These are phyloP conservation scores for Timandra comae DNA, from an alignment of 2,888 invertebrate species.

Conservation along the genomic window DNA sequence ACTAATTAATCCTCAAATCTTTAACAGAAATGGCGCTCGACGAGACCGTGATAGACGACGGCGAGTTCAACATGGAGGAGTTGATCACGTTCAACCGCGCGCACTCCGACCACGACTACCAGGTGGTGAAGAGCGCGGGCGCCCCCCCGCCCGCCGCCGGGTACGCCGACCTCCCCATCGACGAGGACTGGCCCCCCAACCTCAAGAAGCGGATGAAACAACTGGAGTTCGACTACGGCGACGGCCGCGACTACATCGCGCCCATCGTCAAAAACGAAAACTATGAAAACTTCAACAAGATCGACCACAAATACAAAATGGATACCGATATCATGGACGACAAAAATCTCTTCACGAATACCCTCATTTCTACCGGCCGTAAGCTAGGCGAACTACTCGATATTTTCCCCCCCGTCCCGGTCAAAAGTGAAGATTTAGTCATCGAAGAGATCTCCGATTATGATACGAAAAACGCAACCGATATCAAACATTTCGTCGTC, in stretches of 20 bases:
- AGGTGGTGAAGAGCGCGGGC: conserved; percentile 52
- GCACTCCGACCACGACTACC: conserved; percentile 70
- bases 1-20: conserved; percentile 5
- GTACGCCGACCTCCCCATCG: conserved; percentile 76
- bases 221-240: conserved; percentile 57
- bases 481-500: conserved; percentile 61
- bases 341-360: conserved; percentile 44
- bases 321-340: conserved; percentile 35
- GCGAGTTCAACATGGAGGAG: conserved; percentile 79
- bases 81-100: conserved; percentile 74
- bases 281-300: conserved; percentile 50
- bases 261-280: conserved; percentile 63
- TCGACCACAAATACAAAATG: conserved; percentile 38
- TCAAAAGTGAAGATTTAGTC: conserved; percentile 58
- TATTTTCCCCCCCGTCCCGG: conserved; percentile 53
- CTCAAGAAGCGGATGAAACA: conserved; percentile 68
- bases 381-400: conserved; percentile 61
- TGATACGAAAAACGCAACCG: conserved; percentile 54
- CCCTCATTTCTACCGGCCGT: conserved; percentile 51
- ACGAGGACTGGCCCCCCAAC: conserved; percentile 78
- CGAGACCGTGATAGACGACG: conserved; percentile 74
- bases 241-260: conserved; percentile 56
- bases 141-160: conserved; percentile 44
- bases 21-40: conserved; percentile 59
- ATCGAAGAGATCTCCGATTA: conserved; percentile 62